Base-by-base conservation (phyloP, 53 echinoderm and acorn worm genomes). In the Paelopatides confundens region DNA sequence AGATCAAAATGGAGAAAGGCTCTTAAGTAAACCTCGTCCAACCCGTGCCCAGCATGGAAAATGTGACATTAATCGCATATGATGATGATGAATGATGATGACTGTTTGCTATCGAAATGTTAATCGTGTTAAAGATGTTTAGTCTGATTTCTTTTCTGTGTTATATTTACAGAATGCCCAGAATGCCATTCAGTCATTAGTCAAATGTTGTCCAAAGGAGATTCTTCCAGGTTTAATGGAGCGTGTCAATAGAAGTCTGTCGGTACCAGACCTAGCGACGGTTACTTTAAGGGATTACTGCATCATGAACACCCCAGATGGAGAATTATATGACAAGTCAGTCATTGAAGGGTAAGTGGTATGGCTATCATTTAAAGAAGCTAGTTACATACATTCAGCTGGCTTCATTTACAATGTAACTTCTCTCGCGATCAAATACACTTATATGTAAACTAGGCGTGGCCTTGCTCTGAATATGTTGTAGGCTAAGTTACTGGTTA, bases 281-380 rank as follows among this genome's bases (percentile, higher is more conserved):
- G 88, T 98, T 10, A 94, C 92, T 3, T 21, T 85, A 70, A 90
- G 95, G 64, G 98, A 98, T 43, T 92, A 87, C 90, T 89, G 74
- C 38, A 95, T 98, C 36, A 92, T 92, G 91, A 76, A 77, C 29
- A 95, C 95, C 36, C 98, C 98, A 70, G 98, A 98, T 33, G 98
- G 95, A 11, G 91, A 90, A 65, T 87, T 98, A 35, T 92, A 89
- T 82, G 94, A 98, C 84, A 92, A 92, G 43, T 87, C 92, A 0
- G 88, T 92, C 76, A 90, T 95, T 66, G 94, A 92, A 54, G 94
- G 89, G 98, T 98, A 82, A 78, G 91, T 1, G 58, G n/a, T 21
- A 58, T 1, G n/a, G 58, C 24, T 58, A 6, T 21, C 24, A 0
- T 58, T 43, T 43, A 3, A 43, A 43, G 43, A n/a, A n/a, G n/a